phyloP scores from a whole-genome alignment of 2,888 invertebrate species.

The Hydroisotoma schaefferi region DNA sequence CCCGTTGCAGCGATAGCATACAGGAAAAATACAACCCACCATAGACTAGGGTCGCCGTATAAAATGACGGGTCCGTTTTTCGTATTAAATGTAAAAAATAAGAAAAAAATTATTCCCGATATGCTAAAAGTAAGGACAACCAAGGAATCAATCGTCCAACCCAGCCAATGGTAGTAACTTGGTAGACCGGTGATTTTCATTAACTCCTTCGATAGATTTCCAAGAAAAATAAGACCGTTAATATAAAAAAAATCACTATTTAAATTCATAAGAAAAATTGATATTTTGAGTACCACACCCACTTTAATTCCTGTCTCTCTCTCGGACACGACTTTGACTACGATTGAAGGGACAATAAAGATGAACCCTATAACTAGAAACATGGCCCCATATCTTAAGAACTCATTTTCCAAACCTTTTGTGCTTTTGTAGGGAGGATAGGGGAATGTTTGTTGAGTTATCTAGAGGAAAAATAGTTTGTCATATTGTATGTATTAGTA shows the following conservation, averaged over 20 bases:
- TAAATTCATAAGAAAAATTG: too few relatives aligned
- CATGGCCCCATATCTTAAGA: slow-evolving; percentile 51
- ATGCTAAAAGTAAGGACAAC: slow-evolving; percentile 52
- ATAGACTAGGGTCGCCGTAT: slow-evolving; percentile 27
- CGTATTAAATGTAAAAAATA: slow-evolving; percentile 49
- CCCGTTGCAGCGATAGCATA: slow-evolving; percentile 52
- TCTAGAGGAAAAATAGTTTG: slow-evolving; percentile 19
- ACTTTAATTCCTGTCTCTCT: slow-evolving; percentile 61
- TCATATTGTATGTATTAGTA: background rate
- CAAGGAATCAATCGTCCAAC: slow-evolving; percentile 56
- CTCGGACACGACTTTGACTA: slow-evolving; percentile 60
- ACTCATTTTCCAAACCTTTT: slow-evolving; percentile 50
- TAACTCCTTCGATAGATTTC: too few relatives aligned
- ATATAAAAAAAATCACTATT: too few relatives aligned
- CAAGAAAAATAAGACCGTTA: too few relatives aligned
- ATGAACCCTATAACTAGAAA: slow-evolving; percentile 55
- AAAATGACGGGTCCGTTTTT: slow-evolving; percentile 21
- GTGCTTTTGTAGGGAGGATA: slow-evolving; percentile 54
- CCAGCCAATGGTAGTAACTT: slow-evolving; percentile 57
- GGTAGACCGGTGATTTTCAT: slow-evolving; percentile 60
- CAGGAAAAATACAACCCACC: slow-evolving; percentile 52
- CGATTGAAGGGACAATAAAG: slow-evolving; percentile 56
- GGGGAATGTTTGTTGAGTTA: slow-evolving; percentile 59
- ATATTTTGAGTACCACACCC: slow-evolving; percentile 23
- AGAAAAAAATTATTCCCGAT: slow-evolving; percentile 51